Evolutionary conservation across 2,888 invertebrate species (phyloP).

Genomic region (Chrysina gloriosa): DNA sequence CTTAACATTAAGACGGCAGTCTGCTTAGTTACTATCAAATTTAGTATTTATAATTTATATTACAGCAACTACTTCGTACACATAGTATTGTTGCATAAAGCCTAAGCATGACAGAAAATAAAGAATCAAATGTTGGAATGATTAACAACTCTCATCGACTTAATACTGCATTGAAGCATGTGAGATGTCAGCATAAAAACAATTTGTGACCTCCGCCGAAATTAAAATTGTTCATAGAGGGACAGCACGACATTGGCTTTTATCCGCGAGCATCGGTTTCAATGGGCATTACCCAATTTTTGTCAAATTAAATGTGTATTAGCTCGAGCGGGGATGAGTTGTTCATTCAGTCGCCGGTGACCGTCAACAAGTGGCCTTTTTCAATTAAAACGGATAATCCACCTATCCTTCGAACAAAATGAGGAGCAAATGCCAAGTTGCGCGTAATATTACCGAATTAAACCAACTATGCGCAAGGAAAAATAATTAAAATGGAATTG

Average conservation of each 20-base stretch:
- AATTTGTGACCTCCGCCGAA: too few species aligned
- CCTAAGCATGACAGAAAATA: too few species aligned
- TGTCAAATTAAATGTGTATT: slow-evolving; percentile 64
- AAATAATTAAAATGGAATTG: slow-evolving; percentile 8
- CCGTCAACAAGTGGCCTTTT: slow-evolving; percentile 43
- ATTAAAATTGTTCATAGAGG: background rate
- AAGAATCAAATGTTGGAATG: too few species aligned
- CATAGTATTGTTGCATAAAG: too few species aligned
- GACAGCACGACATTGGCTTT: background rate
- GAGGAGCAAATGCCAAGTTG: slow-evolving; percentile 24
- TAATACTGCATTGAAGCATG: too few species aligned
- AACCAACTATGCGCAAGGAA: slow-evolving; percentile 6
- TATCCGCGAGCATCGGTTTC: slow-evolving; percentile 47
- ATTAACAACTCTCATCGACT: too few species aligned
- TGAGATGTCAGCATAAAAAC: too few species aligned
- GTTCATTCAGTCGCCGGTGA: slow-evolving; percentile 38
- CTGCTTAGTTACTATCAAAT: too few species aligned
- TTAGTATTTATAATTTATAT: too few species aligned
- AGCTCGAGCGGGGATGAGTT: slow-evolving; percentile 49
- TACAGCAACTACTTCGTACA: too few species aligned
- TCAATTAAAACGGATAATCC: slow-evolving; percentile 38
- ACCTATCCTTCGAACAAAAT: slow-evolving; percentile 12
- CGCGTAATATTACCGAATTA: slow-evolving; percentile 30
- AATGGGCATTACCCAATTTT: slow-evolving; percentile 64
- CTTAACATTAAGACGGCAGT: too few species aligned